These are phyloP conservation scores for Melanargia galathea DNA, from an alignment of 2,888 invertebrate species.

Conservation along the genomic window DNA sequence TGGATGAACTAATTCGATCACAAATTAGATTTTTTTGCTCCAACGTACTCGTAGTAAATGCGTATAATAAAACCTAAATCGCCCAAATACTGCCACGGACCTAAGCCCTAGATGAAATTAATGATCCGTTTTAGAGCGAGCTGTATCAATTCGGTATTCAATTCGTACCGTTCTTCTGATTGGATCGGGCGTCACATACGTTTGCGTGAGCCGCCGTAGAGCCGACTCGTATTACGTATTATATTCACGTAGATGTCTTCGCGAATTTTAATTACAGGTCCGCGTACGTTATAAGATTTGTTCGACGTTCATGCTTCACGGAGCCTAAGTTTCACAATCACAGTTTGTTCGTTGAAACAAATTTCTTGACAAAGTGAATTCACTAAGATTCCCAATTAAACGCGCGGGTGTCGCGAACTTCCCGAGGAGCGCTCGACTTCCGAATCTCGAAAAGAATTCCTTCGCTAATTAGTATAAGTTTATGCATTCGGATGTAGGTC, in stretches of 20 bases:
- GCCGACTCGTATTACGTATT: constrained; percentile 47
- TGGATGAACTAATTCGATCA: not conserved
- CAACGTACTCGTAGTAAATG: constrained; percentile 9
- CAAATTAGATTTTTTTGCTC: constrained; percentile 19
- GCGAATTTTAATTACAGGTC: constrained; percentile 45
- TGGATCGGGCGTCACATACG: constrained; percentile 42
- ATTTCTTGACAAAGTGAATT: constrained; percentile 75
- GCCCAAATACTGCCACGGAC: constrained; percentile 37
- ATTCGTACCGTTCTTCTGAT: constrained; percentile 39
- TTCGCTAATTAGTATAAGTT: constrained; percentile 79
- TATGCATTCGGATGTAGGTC: constrained; percentile 72
- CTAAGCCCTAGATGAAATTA: constrained; percentile 42
- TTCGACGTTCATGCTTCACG: constrained; percentile 34
- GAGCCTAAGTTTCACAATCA: constrained; percentile 57
- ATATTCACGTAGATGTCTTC: constrained; percentile 53
- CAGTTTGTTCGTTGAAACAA: constrained; percentile 58
- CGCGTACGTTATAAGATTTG: constrained; percentile 37
- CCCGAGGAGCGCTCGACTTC: constrained; percentile 60
- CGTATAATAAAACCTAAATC: constrained; percentile 29
- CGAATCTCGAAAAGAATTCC: constrained; percentile 78
- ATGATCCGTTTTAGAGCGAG: constrained; percentile 41
- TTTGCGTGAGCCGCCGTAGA: constrained; percentile 37
- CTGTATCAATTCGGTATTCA: constrained; percentile 43
- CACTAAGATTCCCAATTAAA: constrained; percentile 79
- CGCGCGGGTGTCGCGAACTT: constrained; percentile 74